These are phyloP conservation scores for Lomographa bimaculata DNA, from an alignment of 2,888 invertebrate genomes.

Conservation along the genomic window DNA sequence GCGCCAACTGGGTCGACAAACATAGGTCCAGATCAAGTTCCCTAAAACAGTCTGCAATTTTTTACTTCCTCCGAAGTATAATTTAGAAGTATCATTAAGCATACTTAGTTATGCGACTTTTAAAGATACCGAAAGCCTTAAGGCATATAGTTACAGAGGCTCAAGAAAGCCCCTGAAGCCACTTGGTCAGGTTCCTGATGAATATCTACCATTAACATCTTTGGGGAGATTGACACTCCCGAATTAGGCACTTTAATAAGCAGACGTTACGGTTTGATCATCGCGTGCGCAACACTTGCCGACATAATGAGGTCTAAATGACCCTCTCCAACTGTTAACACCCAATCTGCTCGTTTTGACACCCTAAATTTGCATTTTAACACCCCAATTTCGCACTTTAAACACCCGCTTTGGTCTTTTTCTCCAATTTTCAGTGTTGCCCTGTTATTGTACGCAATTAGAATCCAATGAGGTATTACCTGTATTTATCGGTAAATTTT, in stretches of 20 bases:
- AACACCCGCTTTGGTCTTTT: constrained; percentile 52
- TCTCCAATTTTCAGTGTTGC: constrained; percentile 67
- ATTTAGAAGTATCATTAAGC: constrained; percentile 1
- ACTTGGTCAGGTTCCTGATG: constrained; percentile 29
- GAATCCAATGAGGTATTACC: constrained; percentile 39
- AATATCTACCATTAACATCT: constrained; percentile 23
- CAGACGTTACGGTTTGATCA: constrained; percentile 29
- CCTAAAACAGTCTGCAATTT: too few species aligned
- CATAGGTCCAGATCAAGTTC: too few species aligned
- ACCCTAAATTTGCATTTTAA: constrained; percentile 14
- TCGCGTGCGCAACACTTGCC: constrained; percentile 40
- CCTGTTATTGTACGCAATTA: constrained; percentile 68
- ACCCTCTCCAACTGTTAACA: constrained; percentile 31
- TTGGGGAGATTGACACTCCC: constrained; percentile 9
- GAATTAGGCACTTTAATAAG: constrained; percentile 30
- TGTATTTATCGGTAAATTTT: constrained; percentile 18
- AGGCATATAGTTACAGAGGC: too few species aligned
- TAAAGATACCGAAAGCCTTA: background rate
- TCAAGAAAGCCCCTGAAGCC: constrained; percentile 9
- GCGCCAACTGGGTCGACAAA: too few species aligned
- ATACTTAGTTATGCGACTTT: background rate
- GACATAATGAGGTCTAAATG: constrained; percentile 40
- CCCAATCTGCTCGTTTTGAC: constrained; percentile 29
- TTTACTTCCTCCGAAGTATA: background rate
- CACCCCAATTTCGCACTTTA: constrained; percentile 31